Evolutionary conservation across 2,113 vertebrate genomes (phyloP), one percentile per base, ranked within the genome.

Genomic region (Edolisoma coerulescens): DNA sequence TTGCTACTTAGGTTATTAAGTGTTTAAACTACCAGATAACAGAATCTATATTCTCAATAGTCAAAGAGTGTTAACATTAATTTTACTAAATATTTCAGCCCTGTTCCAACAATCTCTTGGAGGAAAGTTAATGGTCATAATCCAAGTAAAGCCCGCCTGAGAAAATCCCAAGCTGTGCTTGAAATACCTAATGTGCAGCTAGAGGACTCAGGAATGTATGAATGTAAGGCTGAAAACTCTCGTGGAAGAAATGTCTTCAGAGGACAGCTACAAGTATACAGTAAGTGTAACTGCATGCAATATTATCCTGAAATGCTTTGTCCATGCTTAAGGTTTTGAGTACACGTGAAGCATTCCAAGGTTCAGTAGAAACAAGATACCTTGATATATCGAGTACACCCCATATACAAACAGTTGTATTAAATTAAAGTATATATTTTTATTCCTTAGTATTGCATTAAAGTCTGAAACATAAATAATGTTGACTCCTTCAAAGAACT

Each of bases 31-130:
- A 95, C 95, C 95, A 97, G 93, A 96, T 96, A 98, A 96, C 87
- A 79, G 91, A 93, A 93, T 95, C 85, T 95, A 42, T 94, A 91
- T 94, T 95, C 76, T 95, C 80, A 68, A 91, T 52, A 93, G 77
- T 39, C 15, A 54, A 77, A 96, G 47, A 84, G 15, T 93, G 57
- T 59, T 97, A 98, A 98, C 79, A 56, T 37, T 86, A 79, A 86
- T 96, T 97, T 95, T 90, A 24, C 52, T 97, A 80, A 96, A 88
- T 94, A 54, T 91, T 93, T 70, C 97, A 99, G 99, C 94, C 99
- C 99, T 10, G 99, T 99, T 96, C 99, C 99, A 83, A 99, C 99
- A 60, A 99, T 99, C 95, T 99, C 99, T 30, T 99, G 99, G 99
- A 98, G 98, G 95, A 99, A 99, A 97, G 98, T 99, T 95, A 99